phyloP scores from a whole-genome alignment of 2,113 vertebrate genomes.

The Xiphophorus maculatus region DNA sequence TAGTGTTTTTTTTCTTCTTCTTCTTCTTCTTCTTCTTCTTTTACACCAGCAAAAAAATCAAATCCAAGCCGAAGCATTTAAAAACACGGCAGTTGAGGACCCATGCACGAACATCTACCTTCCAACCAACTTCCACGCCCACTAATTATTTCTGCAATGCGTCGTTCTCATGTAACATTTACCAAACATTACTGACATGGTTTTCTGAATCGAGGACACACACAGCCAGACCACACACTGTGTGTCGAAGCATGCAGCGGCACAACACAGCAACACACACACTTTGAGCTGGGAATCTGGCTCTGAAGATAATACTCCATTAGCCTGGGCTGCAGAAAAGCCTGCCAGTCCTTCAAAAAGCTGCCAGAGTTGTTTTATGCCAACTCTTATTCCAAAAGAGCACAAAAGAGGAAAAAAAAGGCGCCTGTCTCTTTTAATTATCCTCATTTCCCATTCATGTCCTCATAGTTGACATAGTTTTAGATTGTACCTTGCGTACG shows the following conservation, averaged over 20 bases:
- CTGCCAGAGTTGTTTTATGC: constrained; percentile 76
- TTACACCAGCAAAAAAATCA: no score
- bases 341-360: constrained; percentile 78
- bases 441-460: constrained; percentile 49
- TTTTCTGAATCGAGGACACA: constrained; percentile 69
- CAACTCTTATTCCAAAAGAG: constrained; percentile 73
- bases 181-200: constrained; percentile 57
- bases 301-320: constrained; percentile 79
- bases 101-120: no score
- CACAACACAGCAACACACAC: constrained; percentile 44
- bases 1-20: no score
- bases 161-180: constrained; percentile 31
- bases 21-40: no score
- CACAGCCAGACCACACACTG: constrained; percentile 75
- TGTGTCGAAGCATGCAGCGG: constrained; percentile 65
- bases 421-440: constrained; percentile 62
- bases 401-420: constrained; percentile 68
- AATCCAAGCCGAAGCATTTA: no score
- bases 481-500: constrained; percentile 18
- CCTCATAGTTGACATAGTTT: constrained; percentile 43
- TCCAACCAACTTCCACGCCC: no score
- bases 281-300: constrained; percentile 78
- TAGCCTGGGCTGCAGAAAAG: constrained; percentile 75
- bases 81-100: no score
- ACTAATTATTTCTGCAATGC: background rate